Evolutionary conservation across 2,113 vertebrate genomes (phyloP).

Genomic region (Thamnaconus septentrionalis): DNA sequence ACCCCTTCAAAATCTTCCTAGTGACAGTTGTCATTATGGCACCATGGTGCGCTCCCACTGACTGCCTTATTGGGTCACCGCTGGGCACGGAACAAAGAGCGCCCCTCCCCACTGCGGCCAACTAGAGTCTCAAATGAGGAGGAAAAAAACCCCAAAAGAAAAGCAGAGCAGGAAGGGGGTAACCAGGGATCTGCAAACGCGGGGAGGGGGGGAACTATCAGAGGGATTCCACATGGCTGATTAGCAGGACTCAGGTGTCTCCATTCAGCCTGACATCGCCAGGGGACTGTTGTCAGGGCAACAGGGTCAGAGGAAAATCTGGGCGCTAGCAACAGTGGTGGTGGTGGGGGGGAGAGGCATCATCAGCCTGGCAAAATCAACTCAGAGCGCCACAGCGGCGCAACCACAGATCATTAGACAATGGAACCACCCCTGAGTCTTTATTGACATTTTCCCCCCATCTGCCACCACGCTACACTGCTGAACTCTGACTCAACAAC

Average conservation of each 20-base stretch:
- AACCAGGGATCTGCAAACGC: conserved; percentile 1
- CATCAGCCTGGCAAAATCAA: conserved; percentile 56
- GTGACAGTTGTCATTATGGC: conserved; percentile 37
- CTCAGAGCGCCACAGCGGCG: conserved; percentile 28
- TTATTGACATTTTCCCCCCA: conserved; percentile 41
- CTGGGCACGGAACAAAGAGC: conserved; percentile 33
- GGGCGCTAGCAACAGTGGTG: conserved; percentile 22
- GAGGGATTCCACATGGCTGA: conserved; percentile 55
- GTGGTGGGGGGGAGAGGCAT: not conserved
- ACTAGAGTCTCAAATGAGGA: conserved; percentile 51
- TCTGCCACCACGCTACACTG: conserved; percentile 24
- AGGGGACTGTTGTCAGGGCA: conserved; percentile 65
- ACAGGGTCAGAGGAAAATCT: conserved; percentile 63
- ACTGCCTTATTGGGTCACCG: conserved; percentile 58
- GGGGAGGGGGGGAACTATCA: conserved; percentile 31
- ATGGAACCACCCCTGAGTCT: conserved; percentile 31
- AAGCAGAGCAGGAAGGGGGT: not conserved
- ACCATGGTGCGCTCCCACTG: conserved; percentile 24
- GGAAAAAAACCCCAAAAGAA: conserved; percentile 35
- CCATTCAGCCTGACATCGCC: conserved; percentile 38
- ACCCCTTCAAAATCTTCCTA: conserved; percentile 38
- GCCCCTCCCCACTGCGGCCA: conserved; percentile 27
- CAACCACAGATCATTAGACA: conserved; percentile 45
- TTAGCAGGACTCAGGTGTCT: conserved; percentile 71
- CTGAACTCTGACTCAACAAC: conserved; percentile 36